Conservation (phyloP, 2,797 vertebrate species). For the Delichon dasypus region DNA sequence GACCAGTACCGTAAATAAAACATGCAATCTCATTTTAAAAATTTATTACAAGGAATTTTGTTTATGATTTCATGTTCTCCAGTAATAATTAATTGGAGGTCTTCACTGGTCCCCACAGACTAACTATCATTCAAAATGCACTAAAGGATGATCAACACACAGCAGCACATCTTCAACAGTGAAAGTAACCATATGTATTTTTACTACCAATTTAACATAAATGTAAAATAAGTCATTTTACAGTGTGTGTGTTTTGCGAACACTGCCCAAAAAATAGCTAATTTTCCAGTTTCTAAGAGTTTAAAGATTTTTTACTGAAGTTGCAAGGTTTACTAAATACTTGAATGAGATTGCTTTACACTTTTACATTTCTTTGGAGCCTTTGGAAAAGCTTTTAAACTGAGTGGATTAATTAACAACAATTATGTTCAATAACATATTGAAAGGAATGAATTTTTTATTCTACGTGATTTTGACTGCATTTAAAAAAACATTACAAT, state of each 20-base stretch:
- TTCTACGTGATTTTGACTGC: not conserved
- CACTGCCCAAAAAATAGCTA: slow-evolving; percentile 12
- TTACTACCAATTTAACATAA: slow-evolving; percentile 61
- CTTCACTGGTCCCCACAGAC: slow-evolving; percentile 78
- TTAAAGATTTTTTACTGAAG: not conserved
- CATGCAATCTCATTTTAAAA: slow-evolving; percentile 84
- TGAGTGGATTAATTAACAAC: not conserved
- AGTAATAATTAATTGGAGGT: slow-evolving; percentile 87
- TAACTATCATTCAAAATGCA: slow-evolving; percentile 78
- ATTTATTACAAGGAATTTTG: slow-evolving; percentile 89
- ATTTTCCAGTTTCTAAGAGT: slow-evolving; percentile 8
- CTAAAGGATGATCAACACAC: slow-evolving; percentile 73
- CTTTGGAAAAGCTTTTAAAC: not conserved
- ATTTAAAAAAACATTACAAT: not conserved
- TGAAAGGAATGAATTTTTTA: not conserved
- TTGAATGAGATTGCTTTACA: slow-evolving; percentile 16
- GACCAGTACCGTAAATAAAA: slow-evolving; percentile 85
- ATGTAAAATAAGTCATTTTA: slow-evolving; percentile 22
- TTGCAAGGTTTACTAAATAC: not conserved
- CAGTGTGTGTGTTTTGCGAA: slow-evolving; percentile 37
- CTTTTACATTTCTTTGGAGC: not conserved
- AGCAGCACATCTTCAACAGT: slow-evolving; percentile 60
- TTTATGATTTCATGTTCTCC: slow-evolving; percentile 84
- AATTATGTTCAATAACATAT: not conserved
- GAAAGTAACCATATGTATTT: slow-evolving; percentile 65